Percentiles rank a stretch among this genome's conserved stretches.
These are phyloP conservation scores for Stegostoma tigrinum DNA, from an alignment of 2,113 vertebrate species.

Conservation along the genomic window DNA sequence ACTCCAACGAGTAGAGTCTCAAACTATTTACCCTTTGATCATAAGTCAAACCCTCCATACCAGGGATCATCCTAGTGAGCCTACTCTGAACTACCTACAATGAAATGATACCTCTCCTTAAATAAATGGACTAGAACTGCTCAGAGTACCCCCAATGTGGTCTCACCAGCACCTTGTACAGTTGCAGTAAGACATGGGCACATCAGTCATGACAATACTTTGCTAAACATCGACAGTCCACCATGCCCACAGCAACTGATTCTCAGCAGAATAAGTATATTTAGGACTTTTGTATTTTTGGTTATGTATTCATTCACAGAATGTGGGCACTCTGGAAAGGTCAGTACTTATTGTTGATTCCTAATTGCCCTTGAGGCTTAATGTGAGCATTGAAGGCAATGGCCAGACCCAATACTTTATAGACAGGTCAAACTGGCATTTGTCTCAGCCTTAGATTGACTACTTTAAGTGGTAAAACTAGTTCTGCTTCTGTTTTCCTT, in stretches of 20 bases:
- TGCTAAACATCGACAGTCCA: background rate
- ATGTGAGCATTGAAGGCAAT: background rate
- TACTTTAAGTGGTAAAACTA: background rate
- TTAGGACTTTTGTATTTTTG: background rate
- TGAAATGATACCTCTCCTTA: too few relatives aligned
- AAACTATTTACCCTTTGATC: too few relatives aligned
- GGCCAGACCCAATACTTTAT: background rate
- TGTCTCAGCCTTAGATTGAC: background rate
- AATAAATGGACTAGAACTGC: too few relatives aligned
- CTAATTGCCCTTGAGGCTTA: background rate
- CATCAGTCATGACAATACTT: background rate
- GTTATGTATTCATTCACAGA: background rate
- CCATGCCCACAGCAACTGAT: background rate
- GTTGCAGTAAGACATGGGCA: background rate
- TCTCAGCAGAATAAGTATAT: background rate
- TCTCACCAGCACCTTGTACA: too few relatives aligned
- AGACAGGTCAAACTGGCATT: background rate
- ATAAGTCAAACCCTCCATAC: too few relatives aligned
- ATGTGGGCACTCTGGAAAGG: background rate
- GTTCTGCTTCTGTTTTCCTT: background rate
- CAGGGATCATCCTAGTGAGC: too few relatives aligned
- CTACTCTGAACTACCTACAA: too few relatives aligned
- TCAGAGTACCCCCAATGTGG: too few relatives aligned
- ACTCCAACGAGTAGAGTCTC: too few relatives aligned
- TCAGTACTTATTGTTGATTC: background rate